Base-by-base conservation (phyloP, 92 coral and sea anemone genomes). In the Epizoanthus illoricatus region DNA sequence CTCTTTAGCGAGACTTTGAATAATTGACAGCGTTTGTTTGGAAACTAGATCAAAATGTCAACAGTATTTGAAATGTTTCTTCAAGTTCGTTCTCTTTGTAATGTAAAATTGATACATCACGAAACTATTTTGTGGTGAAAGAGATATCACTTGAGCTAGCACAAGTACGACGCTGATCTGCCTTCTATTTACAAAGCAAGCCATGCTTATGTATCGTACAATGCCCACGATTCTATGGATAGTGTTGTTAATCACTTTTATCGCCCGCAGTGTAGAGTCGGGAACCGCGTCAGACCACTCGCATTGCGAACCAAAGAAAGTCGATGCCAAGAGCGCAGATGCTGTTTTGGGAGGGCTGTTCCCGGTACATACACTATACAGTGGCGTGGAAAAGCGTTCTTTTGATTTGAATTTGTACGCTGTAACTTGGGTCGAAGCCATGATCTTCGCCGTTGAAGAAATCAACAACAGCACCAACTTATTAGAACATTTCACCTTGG, bases 361-460 rank as follows among this genome's bases (percentile, higher is more conserved):
- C 60, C 99, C 99, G 3, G 98, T 96, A 2, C 99, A 96, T 56
- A 84, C 89, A 17, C 40, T 78, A 0, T 41, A 69, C 12, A 71
- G 20, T 45, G 69, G 75, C 9, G 92, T 84, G 33, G 84, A 86
- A 3, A 61, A 79, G 33, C 83, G 80, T 6, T 80, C 65, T n/a
- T 19, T 76, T 59, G 92, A 81, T 15, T 85, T 96, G 13, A 96
- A 96, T 64, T 69, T 89, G 47, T 88, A 91, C 83, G 99, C 92
- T 11, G 42, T 96, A 11, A 90, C 92, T 24, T 96, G 99, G 99
- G 93, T 89, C 16, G 97, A 96, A 58, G 99, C 99, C 43, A 96
- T 96, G 99, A 82, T 96, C 65, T 96, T 76, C 84, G 94, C 98
- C 0, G 85, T 96, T 1, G 81, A 87, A 24, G 99, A 94, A 68